Conservation (phyloP, 2,797 vertebrate species). For the Eidolon dupreanum region DNA sequence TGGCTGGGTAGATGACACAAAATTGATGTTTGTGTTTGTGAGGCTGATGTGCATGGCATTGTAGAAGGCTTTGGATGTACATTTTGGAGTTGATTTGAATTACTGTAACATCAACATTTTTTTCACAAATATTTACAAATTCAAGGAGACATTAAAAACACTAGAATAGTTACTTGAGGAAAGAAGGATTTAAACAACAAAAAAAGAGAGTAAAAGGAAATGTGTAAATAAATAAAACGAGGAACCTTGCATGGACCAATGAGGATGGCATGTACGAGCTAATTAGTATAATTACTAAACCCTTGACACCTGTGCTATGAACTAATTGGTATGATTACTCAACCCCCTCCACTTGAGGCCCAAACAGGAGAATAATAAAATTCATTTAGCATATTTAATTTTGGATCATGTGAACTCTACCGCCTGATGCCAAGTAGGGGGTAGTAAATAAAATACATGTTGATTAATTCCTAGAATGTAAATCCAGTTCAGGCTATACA, state of each 20-base stretch:
- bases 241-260: not conserved
- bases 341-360: conserved; percentile 21
- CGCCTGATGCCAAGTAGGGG: not conserved
- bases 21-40: not conserved
- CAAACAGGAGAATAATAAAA: conserved; percentile 32
- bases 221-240: conserved; percentile 4
- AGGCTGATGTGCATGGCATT: not conserved
- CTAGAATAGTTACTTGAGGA: not conserved
- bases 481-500: not conserved
- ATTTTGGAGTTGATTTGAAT: not conserved
- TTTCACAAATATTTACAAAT: not conserved
- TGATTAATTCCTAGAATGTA: not conserved
- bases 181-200: not conserved
- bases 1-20: not conserved
- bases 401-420: not conserved
- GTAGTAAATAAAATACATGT: conserved; percentile 10
- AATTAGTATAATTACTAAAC: conserved; percentile 62
- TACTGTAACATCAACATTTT: not conserved
- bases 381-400: not conserved
- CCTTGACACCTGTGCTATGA: not conserved
- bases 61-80: not conserved
- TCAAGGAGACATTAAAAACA: not conserved
- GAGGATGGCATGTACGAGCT: not conserved
- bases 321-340: conserved; percentile 54
- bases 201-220: not conserved